These are phyloP conservation scores for Lithophane leautieri DNA, from an alignment of 2,888 invertebrate genomes.

Conservation along the genomic window DNA sequence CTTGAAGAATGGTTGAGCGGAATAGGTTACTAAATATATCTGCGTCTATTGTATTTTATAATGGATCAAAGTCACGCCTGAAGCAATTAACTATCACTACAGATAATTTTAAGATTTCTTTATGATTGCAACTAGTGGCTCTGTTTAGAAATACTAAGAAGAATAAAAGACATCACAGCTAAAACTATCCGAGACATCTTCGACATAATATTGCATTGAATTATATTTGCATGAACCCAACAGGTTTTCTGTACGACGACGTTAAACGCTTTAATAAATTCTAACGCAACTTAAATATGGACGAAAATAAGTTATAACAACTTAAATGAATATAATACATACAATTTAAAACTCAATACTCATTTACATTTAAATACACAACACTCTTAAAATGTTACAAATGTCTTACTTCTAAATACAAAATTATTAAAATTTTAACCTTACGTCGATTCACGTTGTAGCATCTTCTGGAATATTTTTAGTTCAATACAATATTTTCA, in stretches of 20 bases:
- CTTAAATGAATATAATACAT: constrained; percentile 64
- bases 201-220: constrained; percentile 59
- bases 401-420: constrained; percentile 67
- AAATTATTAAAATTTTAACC: constrained; percentile 67
- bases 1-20: too few relatives aligned
- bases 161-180: constrained; percentile 61
- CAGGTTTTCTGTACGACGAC: constrained; percentile 48
- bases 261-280: constrained; percentile 48
- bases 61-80: too few relatives aligned
- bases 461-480: constrained; percentile 8
- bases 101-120: neutral
- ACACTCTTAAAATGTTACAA: constrained; percentile 68
- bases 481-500: constrained; percentile 10
- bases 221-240: constrained; percentile 52
- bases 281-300: constrained; percentile 65
- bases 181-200: constrained; percentile 55
- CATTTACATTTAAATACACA: constrained; percentile 69
- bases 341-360: constrained; percentile 64
- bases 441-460: constrained; percentile 40
- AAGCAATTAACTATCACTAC: too few relatives aligned
- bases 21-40: too few relatives aligned
- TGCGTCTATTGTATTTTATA: too few relatives aligned
- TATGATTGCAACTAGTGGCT: constrained; percentile 31
- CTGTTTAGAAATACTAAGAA: constrained; percentile 53
- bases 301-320: constrained; percentile 73